A percentile compares a stretch with the other conserved stretches of the same genome.
Evolutionary conservation across 2,113 vertebrate species (phyloP).

Genomic region (Myotis lucifugus): DNA sequence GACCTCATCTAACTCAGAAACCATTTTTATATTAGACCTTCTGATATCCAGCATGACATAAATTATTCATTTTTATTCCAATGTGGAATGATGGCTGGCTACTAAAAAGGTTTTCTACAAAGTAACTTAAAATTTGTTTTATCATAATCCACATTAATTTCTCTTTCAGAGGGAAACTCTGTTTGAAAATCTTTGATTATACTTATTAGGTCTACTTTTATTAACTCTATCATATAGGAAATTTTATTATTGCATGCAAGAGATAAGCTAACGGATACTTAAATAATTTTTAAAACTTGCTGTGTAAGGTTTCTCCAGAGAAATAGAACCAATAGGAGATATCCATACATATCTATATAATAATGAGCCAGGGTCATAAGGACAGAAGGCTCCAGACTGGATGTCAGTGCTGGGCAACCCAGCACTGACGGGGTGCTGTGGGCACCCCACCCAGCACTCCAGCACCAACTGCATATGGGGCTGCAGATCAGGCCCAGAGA

Average conservation of each 20-base stretch:
- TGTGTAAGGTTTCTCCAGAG: not conserved
- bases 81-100: not conserved
- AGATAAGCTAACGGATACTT: not conserved
- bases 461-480: no score
- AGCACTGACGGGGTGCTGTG: no score
- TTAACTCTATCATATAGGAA: not conserved
- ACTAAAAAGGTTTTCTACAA: not conserved
- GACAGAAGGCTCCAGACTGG: no score
- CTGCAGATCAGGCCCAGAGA: no score
- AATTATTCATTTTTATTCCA: slow-evolving; percentile 6
- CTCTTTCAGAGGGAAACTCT: not conserved
- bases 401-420: no score
- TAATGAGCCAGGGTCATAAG: no score
- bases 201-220: not conserved
- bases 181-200: not conserved
- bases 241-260: not conserved
- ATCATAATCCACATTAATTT: not conserved
- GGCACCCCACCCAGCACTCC: no score
- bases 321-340: not conserved
- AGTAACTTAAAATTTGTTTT: not conserved
- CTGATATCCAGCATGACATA: not conserved
- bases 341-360: no score
- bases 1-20: not conserved
- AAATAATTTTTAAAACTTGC: not conserved
- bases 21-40: not conserved